Evolutionary conservation across 2,797 vertebrate genomes (phyloP), one percentile per base, ranked within the genome.

Genomic region (Pantherophis vulpinus): DNA sequence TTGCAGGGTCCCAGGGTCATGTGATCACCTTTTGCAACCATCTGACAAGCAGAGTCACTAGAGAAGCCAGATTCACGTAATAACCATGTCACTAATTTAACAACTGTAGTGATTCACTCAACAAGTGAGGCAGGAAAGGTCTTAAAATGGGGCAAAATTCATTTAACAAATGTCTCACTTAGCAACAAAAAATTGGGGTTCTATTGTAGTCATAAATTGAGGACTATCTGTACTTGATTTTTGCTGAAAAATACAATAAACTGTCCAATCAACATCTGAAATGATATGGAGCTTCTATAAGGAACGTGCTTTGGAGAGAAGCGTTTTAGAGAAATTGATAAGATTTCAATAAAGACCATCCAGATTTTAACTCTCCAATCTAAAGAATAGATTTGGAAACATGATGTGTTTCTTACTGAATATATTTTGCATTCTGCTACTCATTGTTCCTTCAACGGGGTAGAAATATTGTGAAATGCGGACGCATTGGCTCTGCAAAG

Each of bases 401-500:
- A 94, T 94, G 92, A 37, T 88, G 94, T 92, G 93, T 96, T 90
- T 93, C 87, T 91, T 94, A 92, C 95, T 94, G 79, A 92, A 96
- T 55, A 92, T 70, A 60, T 95, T 61, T 12, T 18, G 4, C 90
- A 83, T 83, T 93, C 93, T 86, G 90, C 94, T 88, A 32, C 14
- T 95, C 88, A 27, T 87, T 90, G 94, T 2, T 95, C 94, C 54
- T 89, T 96, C 96, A 97, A 96, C 93, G 93, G 95, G 94, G 47
- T 91, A 92, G 59, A 96, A 54, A 14, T 91, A 51, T 95, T 96
- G 95, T 95, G 96, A 95, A 97, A 97, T 92, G 42, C 0, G 83
- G 32, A 88, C 94, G 88, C 88, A n/a, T 90, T 93, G 55, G 5
- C 66, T 96, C 87, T 86, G 95, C 94, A 91, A 88, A 95, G 96